Base-by-base conservation (phyloP, 2,113 vertebrate genomes). In the Trochalopteron elliotii region DNA sequence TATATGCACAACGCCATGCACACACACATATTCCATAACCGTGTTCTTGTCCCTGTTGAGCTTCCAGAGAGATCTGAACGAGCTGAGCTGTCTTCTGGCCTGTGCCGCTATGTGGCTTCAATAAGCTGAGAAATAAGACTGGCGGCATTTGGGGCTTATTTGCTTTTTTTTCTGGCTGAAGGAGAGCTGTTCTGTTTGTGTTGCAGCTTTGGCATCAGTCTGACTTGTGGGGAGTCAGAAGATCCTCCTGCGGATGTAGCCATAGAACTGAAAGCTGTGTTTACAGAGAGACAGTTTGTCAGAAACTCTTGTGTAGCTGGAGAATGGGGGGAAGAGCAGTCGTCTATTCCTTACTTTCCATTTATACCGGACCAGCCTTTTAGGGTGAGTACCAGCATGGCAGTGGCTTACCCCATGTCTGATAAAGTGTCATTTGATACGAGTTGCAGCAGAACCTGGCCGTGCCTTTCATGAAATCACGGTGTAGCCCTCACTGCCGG, bases 311-410 rank as follows among this genome's bases (percentile, higher is more conserved):
- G 99, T 23, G 74, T 99, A 75, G 98, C 98, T 0, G 99, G 99
- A 50, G 98, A 99, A 94, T 99, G 98, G 98, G 98, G 99, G 11
- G 98, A 98, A 92, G 99, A 99, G 94, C 99, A 99, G 82, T 98
- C 98, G 0, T 98, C 99, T 60, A 99, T 99, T 74, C 97, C 97
- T 70, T 99, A 99, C 96, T 99, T 99, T 57, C 99, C 99, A 6
- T 99, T 99, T 98, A 99, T 99, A 95, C 99, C 98, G 5, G 99
- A 99, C 95, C 99, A 99, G 96, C 99, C 99, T 40, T 99, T 99
- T 96, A 98, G 99, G 98, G 99, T 99, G 98, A 98, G 98, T 98
- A 93, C 91, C 77, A 45, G 16, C 16, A 70, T n/a, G 63, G 35
- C 42, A 40, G 77, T 7, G 0, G 33, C 44, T 18, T 12, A 27